These are phyloP conservation scores for Sycobia sp. DNA, from an alignment of 1,140 invertebrate genomes.

Conservation along the genomic window DNA sequence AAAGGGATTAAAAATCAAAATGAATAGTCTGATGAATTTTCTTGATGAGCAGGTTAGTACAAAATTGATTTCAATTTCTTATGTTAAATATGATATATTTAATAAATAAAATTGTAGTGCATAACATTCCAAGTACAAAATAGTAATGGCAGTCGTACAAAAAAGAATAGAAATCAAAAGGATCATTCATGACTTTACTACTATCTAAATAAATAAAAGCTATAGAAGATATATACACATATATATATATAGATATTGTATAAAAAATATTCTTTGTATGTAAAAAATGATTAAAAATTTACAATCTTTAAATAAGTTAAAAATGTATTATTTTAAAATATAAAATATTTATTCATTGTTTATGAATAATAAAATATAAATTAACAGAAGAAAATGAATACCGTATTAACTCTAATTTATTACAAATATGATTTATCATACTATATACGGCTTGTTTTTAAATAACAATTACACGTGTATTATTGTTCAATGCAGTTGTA, in stretches of 20 bases:
- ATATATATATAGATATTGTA: not conserved
- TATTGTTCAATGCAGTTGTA: not conserved
- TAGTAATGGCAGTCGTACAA: conserved; percentile 3
- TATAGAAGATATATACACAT: too few species aligned
- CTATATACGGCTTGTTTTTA: not conserved
- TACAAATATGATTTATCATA: conserved; percentile 2
- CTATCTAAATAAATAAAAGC: too few species aligned
- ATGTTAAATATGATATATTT: not conserved
- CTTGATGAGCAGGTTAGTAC: conserved; percentile 60
- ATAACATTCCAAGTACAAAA: conserved; percentile 29
- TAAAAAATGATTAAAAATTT: not conserved
- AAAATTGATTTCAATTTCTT: conserved; percentile 4
- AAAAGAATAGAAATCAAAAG: not conserved
- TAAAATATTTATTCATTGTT: conserved; percentile 24
- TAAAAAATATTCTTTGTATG: conserved; percentile 3
- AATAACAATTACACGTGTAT: conserved; percentile 4
- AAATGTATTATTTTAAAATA: conserved; percentile 9
- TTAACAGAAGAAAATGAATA: not conserved
- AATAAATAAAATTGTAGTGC: conserved; percentile 31
- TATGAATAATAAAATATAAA: conserved; percentile 15
- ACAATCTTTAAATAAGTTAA: not conserved
- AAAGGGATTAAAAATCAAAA: conserved; percentile 55
- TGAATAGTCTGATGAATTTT: conserved; percentile 54
- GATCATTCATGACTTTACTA: too few species aligned
- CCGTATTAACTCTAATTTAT: conserved; percentile 2